Evolutionary conservation across 2,113 vertebrate genomes (phyloP).

Genomic region (Mustela nigripes): DNA sequence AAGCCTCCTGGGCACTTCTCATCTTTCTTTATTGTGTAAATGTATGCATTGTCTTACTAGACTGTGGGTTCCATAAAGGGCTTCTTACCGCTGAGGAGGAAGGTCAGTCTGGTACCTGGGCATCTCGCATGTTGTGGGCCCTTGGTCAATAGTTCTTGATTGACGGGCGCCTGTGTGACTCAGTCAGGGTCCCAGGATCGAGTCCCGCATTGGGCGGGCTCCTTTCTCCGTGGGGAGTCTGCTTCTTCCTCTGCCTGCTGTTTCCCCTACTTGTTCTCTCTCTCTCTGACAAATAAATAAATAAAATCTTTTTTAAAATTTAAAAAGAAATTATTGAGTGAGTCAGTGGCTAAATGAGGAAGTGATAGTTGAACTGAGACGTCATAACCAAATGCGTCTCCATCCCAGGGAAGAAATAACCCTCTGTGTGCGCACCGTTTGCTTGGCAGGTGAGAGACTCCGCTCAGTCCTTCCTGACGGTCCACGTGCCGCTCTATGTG

Average conservation of each 20-base stretch:
- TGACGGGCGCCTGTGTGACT: not conserved
- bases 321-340: not conserved
- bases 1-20: not conserved
- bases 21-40: not conserved
- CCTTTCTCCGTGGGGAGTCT: not conserved
- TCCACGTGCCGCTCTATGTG: constrained; percentile 97
- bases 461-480: constrained; percentile 97
- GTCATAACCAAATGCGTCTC: no score
- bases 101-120: not conserved
- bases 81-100: not conserved
- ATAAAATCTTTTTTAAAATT: no score
- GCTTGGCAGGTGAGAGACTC: constrained; percentile 95
- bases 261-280: not conserved
- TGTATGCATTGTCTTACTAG: not conserved
- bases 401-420: not conserved
- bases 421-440: not conserved
- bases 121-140: fast-evolving
- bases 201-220: not conserved
- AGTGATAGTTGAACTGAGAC: not conserved
- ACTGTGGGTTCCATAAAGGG: not conserved
- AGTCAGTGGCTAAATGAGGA: not conserved
- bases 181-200: not conserved
- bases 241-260: not conserved
- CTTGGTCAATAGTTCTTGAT: not conserved
- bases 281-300: not conserved